These are phyloP conservation scores for Helostoma temminkii DNA, from an alignment of 2,797 vertebrate genomes.

Conservation along the genomic window DNA sequence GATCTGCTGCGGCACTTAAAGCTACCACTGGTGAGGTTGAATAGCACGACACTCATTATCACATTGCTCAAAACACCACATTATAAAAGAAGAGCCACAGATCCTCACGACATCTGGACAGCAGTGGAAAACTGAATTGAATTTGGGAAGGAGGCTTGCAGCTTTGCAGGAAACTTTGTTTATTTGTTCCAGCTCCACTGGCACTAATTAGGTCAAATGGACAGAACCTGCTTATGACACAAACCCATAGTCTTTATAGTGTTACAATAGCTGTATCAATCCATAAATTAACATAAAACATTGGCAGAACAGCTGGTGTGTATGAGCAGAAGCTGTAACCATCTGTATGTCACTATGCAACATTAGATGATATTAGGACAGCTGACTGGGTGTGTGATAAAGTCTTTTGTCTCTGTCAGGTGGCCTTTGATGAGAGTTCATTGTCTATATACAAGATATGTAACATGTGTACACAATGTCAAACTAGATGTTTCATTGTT, in stretches of 20 bases:
- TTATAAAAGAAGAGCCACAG: neutral
- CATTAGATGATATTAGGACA: constrained; percentile 57
- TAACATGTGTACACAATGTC: neutral
- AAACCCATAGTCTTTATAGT: constrained; percentile 1
- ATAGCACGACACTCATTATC: constrained; percentile 5
- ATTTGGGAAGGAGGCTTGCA: neutral
- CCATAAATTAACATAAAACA: constrained; percentile 49
- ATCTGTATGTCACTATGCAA: constrained; percentile 60
- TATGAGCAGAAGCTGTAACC: constrained; percentile 25
- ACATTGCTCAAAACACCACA: constrained; percentile 5
- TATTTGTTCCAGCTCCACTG: neutral
- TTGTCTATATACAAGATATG: constrained; percentile 20
- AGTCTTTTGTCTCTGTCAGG: constrained; percentile 36
- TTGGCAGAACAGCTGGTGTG: constrained; percentile 61
- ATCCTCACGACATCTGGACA: constrained; percentile 13
- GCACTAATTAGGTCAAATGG: constrained; percentile 3
- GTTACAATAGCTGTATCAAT: constrained; percentile 27
- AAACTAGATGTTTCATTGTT: neutral
- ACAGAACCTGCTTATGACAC: constrained; percentile 3
- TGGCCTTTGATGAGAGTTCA: constrained; percentile 11
- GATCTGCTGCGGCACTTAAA: too few relatives aligned
- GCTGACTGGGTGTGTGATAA: constrained; percentile 30
- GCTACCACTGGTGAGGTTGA: neutral
- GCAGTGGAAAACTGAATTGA: neutral
- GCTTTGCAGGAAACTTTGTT: neutral